Conservation (phyloP, 2,113 vertebrate species). For the Tympanuchus pallidicinctus region DNA sequence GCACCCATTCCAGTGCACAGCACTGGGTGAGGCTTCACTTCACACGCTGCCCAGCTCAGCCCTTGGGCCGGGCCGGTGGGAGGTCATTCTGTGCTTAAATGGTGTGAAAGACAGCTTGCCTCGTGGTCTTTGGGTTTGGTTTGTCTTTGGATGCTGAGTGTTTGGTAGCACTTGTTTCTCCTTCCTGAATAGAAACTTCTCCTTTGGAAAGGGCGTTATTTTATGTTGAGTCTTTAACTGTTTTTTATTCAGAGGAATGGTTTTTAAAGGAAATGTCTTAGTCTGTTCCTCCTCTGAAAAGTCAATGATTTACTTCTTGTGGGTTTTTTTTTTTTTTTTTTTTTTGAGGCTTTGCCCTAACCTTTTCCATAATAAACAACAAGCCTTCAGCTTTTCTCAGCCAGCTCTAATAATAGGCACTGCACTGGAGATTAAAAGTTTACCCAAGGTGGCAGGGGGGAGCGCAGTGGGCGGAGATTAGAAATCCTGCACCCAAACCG, state of each 20-base stretch:
- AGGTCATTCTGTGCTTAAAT: neutral
- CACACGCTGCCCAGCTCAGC: neutral
- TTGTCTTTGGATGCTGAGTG: neutral
- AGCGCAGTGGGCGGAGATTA: slow-evolving; percentile 20
- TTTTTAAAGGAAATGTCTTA: neutral
- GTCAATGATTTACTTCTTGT: neutral
- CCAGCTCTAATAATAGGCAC: slow-evolving; percentile 47
- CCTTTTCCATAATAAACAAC: neutral
- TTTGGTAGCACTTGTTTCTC: neutral
- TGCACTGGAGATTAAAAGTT: slow-evolving; percentile 47
- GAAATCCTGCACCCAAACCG: neutral
- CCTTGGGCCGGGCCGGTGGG: neutral
- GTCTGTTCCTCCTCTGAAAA: neutral
- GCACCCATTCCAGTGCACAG: neutral
- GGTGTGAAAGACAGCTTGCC: neutral
- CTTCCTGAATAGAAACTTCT: neutral
- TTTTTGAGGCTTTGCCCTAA: neutral
- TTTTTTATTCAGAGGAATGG: neutral
- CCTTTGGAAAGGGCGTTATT: neutral
- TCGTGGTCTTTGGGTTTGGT: neutral
- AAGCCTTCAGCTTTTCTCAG: neutral
- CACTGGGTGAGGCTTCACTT: fast-evolving
- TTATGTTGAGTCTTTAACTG: neutral
- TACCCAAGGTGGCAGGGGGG: slow-evolving; percentile 36
- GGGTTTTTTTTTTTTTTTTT: neutral